Evolutionary conservation across 1,140 invertebrate genomes (phyloP).

Genomic region (Charaxes varanes): DNA sequence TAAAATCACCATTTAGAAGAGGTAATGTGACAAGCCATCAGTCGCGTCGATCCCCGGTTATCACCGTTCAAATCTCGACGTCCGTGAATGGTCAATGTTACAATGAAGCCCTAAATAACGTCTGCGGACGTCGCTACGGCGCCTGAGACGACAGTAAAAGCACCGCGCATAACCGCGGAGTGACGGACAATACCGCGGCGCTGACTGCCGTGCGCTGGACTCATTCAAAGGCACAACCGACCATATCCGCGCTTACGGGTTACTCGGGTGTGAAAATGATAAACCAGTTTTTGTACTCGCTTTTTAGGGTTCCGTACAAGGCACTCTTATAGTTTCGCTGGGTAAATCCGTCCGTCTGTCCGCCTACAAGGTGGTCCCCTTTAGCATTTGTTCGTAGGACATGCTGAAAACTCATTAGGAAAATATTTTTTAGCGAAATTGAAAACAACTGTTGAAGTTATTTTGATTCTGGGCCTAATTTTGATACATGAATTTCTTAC

Average conservation of each 20-base stretch:
- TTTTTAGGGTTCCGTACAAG: too few species aligned
- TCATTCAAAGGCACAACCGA: constrained; percentile 31
- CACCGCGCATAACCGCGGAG: constrained; percentile 29
- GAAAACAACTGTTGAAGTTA: too few species aligned
- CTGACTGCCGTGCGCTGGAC: constrained; percentile 40
- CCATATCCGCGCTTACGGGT: constrained; percentile 40
- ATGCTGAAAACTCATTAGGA: too few species aligned
- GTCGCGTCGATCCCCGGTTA: constrained; percentile 44
- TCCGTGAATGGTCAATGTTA: constrained; percentile 50
- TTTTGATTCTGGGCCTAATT: too few species aligned
- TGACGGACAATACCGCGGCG: constrained; percentile 52
- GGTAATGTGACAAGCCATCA: constrained; percentile 52
- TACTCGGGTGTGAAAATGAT: constrained; percentile 48
- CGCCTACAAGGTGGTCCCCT: too few species aligned
- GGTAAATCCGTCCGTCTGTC: too few species aligned
- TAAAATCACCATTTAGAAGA: constrained; percentile 36
- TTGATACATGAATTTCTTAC: too few species aligned
- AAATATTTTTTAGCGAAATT: too few species aligned
- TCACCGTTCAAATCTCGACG: constrained; percentile 50
- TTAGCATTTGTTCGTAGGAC: too few species aligned
- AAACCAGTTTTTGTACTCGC: constrained; percentile 17
- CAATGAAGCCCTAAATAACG: constrained; percentile 68
- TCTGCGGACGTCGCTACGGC: constrained; percentile 46
- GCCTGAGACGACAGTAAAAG: constrained; percentile 46
- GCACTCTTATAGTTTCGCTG: too few species aligned